A percentile compares a stretch with the other conserved stretches of the same genome.
These are phyloP conservation scores for Melanotaenia maccullochi DNA, from an alignment of 2,797 vertebrate genomes.

Conservation along the genomic window DNA sequence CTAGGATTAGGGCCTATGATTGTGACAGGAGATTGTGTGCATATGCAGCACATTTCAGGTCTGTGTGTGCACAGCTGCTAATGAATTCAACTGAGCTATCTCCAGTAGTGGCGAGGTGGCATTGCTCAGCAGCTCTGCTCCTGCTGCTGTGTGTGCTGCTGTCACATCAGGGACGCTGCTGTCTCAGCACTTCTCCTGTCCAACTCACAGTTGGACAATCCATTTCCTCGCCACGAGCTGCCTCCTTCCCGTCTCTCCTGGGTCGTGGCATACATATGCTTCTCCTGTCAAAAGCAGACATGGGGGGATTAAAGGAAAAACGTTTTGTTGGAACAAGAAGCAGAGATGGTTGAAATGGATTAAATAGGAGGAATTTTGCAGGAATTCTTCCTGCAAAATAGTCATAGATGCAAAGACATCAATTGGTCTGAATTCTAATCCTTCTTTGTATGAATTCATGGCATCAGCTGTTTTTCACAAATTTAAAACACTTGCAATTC, in stretches of 20 bases:
- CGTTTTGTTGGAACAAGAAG: background rate
- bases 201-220: constrained; percentile 66
- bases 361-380: background rate
- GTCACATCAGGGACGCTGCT: constrained; percentile 47
- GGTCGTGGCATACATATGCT: constrained; percentile 55
- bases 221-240: constrained; percentile 49
- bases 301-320: constrained; percentile 6
- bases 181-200: constrained; percentile 57
- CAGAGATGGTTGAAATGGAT: constrained; percentile 1
- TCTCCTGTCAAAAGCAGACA: constrained; percentile 43
- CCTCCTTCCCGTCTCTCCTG: constrained; percentile 34
- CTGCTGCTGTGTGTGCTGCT: constrained; percentile 26
- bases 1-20: constrained; percentile 59
- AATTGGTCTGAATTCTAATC: too few relatives aligned
- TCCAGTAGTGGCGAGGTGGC: constrained; percentile 26
- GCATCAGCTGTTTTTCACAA: background rate
- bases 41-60: background rate
- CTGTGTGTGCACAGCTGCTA: constrained; percentile 12
- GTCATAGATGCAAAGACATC: background rate
- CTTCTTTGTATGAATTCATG: background rate
- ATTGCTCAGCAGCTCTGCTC: constrained; percentile 45
- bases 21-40: constrained; percentile 48
- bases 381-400: background rate
- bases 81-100: constrained; percentile 52
- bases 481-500: background rate